Evolutionary conservation across 2,113 vertebrate genomes (phyloP).

Genomic region (Amphiprion ocellaris): DNA sequence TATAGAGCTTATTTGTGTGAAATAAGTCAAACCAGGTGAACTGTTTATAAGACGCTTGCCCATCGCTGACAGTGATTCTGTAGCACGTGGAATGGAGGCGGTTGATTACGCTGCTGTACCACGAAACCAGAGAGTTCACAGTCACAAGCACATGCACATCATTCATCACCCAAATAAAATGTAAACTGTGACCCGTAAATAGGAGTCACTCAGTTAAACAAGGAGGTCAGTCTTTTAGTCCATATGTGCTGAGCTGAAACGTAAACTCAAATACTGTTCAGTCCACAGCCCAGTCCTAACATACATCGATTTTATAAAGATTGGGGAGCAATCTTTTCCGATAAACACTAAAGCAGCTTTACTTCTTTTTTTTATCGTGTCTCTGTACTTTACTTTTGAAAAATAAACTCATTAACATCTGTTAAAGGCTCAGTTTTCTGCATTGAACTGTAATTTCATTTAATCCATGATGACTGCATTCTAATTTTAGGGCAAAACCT

Average conservation of each 20-base stretch:
- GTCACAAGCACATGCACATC: not conserved
- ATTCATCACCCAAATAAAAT: not conserved
- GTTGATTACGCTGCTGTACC: constrained; percentile 6
- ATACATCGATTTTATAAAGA: too few relatives aligned
- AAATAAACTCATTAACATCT: not conserved
- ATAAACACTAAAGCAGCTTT: too few relatives aligned
- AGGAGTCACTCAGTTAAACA: not conserved
- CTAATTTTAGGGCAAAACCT: not conserved
- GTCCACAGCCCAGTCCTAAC: not conserved
- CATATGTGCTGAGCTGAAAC: not conserved
- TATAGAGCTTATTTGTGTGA: not conserved
- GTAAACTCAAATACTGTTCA: not conserved
- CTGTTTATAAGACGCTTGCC: constrained; percentile 42
- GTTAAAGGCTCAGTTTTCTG: not conserved
- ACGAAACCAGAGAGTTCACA: constrained; percentile 6
- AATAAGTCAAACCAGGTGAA: constrained; percentile 27
- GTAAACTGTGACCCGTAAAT: not conserved
- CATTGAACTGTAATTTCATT: not conserved
- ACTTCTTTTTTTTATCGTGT: too few relatives aligned
- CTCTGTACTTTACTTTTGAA: not conserved
- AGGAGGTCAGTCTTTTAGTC: not conserved
- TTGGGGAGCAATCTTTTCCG: too few relatives aligned
- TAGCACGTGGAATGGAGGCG: not conserved
- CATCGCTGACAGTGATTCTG: constrained; percentile 8
- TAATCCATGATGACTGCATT: not conserved